Conservation (phyloP, 2,888 invertebrate genomes). For the Cinara cedri region DNA sequence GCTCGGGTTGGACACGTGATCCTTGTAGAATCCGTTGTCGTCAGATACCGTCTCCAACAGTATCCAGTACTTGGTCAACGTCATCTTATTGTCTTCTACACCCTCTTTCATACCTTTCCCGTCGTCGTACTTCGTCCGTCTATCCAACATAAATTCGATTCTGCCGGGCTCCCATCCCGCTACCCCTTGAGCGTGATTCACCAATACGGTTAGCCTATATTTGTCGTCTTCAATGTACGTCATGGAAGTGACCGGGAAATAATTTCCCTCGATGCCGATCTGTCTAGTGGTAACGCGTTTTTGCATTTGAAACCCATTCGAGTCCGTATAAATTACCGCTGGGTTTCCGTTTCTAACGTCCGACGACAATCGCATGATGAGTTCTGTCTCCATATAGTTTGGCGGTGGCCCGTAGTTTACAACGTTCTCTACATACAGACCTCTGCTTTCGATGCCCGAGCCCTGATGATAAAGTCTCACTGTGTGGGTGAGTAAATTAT, state of each 20-base stretch:
- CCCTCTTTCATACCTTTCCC: conserved; percentile 95
- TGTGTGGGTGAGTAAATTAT: conserved; percentile 79
- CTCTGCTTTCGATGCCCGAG: conserved; percentile 73
- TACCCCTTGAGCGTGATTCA: conserved; percentile 90
- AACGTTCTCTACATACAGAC: conserved; percentile 78
- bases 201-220: conserved; percentile 76
- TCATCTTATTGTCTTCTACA: conserved; percentile 86
- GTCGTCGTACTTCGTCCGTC: conserved; percentile 92
- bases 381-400: conserved; percentile 86
- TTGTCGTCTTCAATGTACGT: conserved; percentile 80
- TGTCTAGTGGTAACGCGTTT: conserved; percentile 79
- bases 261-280: conserved; percentile 91
- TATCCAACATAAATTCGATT: conserved; percentile 93
- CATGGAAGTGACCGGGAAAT: conserved; percentile 89
- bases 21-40: conserved; percentile 57
- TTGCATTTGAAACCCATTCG: conserved; percentile 92
- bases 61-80: conserved; percentile 82
- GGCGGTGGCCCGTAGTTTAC: conserved; percentile 86
- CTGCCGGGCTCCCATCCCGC: conserved; percentile 86
- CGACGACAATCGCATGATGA: conserved; percentile 88
- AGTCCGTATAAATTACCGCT: conserved; percentile 86
- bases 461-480: conserved; percentile 77
- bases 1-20: conserved; percentile 69
- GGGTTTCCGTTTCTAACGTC: conserved; percentile 83
- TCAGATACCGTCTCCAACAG: conserved; percentile 70